phyloP scores from a whole-genome alignment of 2,888 invertebrate species.

The Volucella inflata region DNA sequence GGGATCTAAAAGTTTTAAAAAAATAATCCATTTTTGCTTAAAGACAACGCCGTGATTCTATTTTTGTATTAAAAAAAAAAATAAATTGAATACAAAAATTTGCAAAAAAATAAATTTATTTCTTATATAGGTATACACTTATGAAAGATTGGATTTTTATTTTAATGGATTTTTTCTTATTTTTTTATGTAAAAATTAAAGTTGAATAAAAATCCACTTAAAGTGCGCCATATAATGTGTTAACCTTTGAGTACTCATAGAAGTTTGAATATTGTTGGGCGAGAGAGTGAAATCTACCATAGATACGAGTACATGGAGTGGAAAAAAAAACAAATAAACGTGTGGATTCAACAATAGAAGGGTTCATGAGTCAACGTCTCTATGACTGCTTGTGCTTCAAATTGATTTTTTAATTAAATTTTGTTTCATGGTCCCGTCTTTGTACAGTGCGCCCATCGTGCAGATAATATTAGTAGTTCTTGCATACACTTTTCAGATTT shows the following conservation, averaged over 20 bases:
- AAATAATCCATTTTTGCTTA: neutral
- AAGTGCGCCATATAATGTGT: conserved; percentile 26
- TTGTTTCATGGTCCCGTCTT: too few species aligned
- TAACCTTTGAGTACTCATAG: neutral
- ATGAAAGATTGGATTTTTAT: neutral
- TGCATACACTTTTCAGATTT: neutral
- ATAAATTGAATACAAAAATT: neutral
- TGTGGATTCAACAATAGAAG: neutral
- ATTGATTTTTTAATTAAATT: neutral
- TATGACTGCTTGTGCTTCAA: neutral
- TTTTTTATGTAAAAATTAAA: conserved; percentile 1
- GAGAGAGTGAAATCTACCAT: conserved; percentile 18
- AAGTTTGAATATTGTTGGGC: neutral
- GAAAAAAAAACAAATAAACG: neutral
- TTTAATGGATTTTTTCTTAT: conserved; percentile 9
- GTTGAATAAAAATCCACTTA: neutral
- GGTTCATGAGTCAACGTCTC: conserved; percentile 20
- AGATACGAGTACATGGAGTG: neutral
- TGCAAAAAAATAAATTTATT: conserved; percentile 9
- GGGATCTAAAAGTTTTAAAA: neutral
- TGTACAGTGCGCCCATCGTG: neutral
- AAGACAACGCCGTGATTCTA: conserved; percentile 1
- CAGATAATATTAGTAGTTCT: neutral
- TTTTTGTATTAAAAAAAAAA: neutral
- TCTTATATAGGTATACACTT: too few species aligned